These are phyloP conservation scores for Ophioninae sp. DNA, from an alignment of 2,888 invertebrate species.

Conservation along the genomic window DNA sequence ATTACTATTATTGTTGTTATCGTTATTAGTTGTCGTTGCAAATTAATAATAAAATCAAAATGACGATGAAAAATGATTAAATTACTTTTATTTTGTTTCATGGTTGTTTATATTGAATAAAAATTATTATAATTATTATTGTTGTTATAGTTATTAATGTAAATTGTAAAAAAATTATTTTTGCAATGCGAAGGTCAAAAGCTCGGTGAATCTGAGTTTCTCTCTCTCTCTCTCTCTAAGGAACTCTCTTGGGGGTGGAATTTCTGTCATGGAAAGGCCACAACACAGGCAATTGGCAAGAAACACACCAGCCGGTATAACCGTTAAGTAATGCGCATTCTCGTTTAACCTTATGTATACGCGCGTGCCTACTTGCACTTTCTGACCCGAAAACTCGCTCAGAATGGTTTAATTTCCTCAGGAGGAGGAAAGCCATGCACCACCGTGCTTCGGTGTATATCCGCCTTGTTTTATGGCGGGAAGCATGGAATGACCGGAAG, in stretches of 20 bases:
- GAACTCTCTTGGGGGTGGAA: neutral
- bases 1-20: no score
- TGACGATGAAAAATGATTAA: no score
- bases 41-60: no score
- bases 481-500: conserved; percentile 30
- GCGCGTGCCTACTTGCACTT: conserved; percentile 63
- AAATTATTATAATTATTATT: no score
- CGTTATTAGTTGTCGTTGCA: no score
- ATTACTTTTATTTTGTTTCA: no score
- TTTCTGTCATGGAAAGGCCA: neutral
- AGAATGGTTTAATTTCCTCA: conserved; percentile 71
- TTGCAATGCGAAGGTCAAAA: no score
- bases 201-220: neutral
- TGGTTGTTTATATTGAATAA: no score
- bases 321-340: conserved; percentile 56
- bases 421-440: conserved; percentile 59
- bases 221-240: neutral
- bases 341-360: conserved; percentile 55
- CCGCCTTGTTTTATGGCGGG: conserved; percentile 58
- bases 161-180: no score
- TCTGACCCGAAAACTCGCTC: conserved; percentile 64
- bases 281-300: conserved; percentile 18
- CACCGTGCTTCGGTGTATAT: conserved; percentile 46
- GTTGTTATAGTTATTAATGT: no score
- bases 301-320: conserved; percentile 3